Base-by-base conservation (phyloP, 2,797 vertebrate species). In the Xyrichtys novacula region DNA sequence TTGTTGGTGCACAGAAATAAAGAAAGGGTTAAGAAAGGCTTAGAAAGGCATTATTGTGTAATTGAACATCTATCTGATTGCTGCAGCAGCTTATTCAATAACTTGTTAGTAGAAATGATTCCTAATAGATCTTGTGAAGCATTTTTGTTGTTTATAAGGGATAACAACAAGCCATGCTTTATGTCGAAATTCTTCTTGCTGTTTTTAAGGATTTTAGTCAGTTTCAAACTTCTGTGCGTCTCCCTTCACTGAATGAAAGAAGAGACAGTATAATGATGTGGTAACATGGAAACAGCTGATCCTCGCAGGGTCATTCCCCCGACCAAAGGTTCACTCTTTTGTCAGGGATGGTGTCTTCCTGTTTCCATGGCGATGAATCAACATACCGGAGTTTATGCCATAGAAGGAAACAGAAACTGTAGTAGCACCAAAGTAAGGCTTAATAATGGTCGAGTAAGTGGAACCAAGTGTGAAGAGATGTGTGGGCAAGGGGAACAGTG, bases 391-490 rank as follows among this genome's bases (percentile, higher is more conserved):
- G 29, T 63, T 74, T 78, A 38, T 71, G 65, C 89, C 91, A 88
- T 89, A 93, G 67, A 86, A 74, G 91, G 91, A 80, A 54, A 83
- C 54, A 83, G 52, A 80, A 62, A 36, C 47, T 73, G 46, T 44
- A 38, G 53, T 34, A 48, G 65, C 73, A 59, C 60, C 62, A 73
- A 48, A 83, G 34, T 55, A 28, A 65, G 70, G 62, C 69, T 71
- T 70, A 52, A 76, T 71, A 66, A 60, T 71, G 81, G 61, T 60
- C 32, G 44, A 53, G 17, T 34, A 80, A 83, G 84, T 77, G 84
- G 79, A 91, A 89, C 86, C 81, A 80, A 87, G 80, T 81, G 86
- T 80, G 79, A 87, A 84, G 80, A 69, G 65, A 69, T 52, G 43
- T 2, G 12, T 67, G 57, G 58, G 20, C 48, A 62, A 34, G 57